Percentiles rank a stretch among this genome's conserved stretches.
Conservation (phyloP, 2,113 vertebrate species). For the Corvus hawaiiensis region DNA sequence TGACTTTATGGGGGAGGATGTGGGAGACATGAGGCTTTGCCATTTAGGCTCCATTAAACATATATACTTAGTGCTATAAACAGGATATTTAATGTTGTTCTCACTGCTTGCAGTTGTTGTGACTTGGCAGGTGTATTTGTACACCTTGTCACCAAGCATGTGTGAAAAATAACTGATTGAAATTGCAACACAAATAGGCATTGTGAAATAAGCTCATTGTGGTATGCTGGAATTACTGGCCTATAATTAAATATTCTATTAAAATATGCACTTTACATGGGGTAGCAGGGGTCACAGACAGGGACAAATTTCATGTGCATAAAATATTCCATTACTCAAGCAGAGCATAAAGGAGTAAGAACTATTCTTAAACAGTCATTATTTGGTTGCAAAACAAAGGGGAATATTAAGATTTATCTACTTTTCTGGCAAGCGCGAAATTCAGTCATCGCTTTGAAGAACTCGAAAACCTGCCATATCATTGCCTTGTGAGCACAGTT, state of each 20-base stretch:
- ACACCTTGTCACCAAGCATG: neutral
- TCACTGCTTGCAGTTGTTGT: neutral
- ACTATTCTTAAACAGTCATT: neutral
- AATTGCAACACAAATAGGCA: neutral
- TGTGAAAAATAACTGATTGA: neutral
- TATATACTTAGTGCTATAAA: neutral
- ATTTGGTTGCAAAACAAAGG: neutral
- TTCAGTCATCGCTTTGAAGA: conserved; percentile 1
- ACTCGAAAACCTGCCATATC: neutral
- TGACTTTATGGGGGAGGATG: neutral
- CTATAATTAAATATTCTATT: neutral
- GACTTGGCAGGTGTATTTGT: neutral
- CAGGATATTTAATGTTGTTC: neutral
- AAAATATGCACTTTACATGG: neutral
- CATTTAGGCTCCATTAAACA: neutral
- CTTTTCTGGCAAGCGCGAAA: neutral
- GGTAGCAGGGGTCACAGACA: neutral
- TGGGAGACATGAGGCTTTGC: neutral
- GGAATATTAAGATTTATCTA: neutral
- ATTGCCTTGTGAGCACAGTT: neutral
- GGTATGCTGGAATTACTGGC: neutral
- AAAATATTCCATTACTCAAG: neutral
- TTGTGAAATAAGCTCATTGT: neutral
- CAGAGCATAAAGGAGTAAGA: neutral
- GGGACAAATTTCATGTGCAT: neutral